Evolutionary conservation across 1,140 invertebrate species (phyloP).

Genomic region (Steinernema khuongi): DNA sequence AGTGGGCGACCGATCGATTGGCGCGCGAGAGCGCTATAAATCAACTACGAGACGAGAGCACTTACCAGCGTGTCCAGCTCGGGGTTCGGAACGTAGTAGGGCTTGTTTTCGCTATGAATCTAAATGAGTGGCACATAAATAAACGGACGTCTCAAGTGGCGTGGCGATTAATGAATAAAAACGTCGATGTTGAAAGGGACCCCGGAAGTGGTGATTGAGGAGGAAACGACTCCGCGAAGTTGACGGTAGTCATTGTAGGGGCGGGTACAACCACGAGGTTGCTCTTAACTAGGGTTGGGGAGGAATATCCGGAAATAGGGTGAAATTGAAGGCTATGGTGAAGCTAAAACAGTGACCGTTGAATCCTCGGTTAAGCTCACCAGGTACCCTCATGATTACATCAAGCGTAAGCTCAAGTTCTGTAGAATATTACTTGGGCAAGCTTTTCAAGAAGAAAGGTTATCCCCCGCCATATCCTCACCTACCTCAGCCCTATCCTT

Average conservation of each 20-base stretch:
- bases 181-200: background rate
- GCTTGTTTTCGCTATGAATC: slow-evolving; percentile 69
- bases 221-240: background rate
- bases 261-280: too few species aligned
- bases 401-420: too few species aligned
- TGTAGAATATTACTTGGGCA: too few species aligned
- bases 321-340: too few species aligned
- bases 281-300: too few species aligned
- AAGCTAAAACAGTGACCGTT: too few species aligned
- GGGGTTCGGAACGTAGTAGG: slow-evolving; percentile 92
- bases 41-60: slow-evolving; percentile 53
- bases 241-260: too few species aligned
- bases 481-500: background rate
- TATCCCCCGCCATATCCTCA: too few species aligned
- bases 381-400: too few species aligned
- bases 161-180: slow-evolving; percentile 26
- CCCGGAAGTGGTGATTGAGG: background rate
- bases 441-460: too few species aligned
- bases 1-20: background rate
- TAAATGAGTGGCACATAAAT: slow-evolving; percentile 9
- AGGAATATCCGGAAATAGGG: too few species aligned
- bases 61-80: slow-evolving; percentile 96
- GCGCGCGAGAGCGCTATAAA: slow-evolving; percentile 7
- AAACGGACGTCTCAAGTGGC: slow-evolving; percentile 65
- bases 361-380: too few species aligned